Conservation (phyloP, 2,888 invertebrate species). For the Heliconius ismenius region DNA sequence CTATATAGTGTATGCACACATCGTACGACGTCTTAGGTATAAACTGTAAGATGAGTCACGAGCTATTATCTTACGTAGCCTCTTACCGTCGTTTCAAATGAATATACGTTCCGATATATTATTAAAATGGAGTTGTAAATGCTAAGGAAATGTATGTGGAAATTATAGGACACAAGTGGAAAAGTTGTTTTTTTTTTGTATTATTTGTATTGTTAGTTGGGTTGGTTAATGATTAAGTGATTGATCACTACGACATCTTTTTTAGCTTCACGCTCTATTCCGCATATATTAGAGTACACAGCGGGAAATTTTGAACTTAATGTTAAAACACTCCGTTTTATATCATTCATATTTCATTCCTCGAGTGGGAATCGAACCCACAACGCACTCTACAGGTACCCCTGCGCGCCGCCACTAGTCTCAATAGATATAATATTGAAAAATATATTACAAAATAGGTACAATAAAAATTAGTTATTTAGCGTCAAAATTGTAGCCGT, state of each 20-base stretch:
- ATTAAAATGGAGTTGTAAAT: background rate
- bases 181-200: background rate
- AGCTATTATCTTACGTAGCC: conserved; percentile 15
- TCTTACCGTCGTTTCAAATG: conserved; percentile 7
- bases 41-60: conserved; percentile 19
- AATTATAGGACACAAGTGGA: background rate
- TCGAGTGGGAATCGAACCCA: background rate
- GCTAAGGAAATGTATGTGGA: background rate
- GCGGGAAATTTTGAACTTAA: background rate
- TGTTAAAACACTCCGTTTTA: background rate
- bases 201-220: background rate
- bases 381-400: background rate
- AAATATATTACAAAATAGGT: background rate
- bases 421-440: background rate
- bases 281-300: background rate
- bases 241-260: background rate
- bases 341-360: background rate
- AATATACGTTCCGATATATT: background rate
- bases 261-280: background rate
- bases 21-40: conserved; percentile 1
- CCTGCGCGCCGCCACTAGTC: background rate
- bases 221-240: no score
- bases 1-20: background rate
- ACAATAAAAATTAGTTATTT: background rate
- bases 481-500: background rate